A percentile compares a stretch with the other conserved stretches of the same genome.
Conservation (phyloP, 2,888 invertebrate genomes). For the Urechis unicinctus region DNA sequence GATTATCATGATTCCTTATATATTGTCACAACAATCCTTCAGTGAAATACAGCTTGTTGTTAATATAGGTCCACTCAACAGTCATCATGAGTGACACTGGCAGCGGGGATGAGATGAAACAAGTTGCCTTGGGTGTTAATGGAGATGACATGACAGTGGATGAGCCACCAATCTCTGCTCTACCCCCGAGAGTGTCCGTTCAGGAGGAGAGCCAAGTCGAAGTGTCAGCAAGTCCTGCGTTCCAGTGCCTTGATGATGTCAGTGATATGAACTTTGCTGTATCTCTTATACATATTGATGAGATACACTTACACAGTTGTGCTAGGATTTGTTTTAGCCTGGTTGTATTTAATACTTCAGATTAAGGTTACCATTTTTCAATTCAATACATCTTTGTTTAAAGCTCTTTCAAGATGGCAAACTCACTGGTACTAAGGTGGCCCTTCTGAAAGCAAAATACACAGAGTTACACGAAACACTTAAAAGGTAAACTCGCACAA, state of each 20-base stretch:
- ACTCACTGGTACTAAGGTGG: slow-evolving; percentile 47
- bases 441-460: slow-evolving; percentile 49
- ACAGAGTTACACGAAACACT: slow-evolving; percentile 46
- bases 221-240: slow-evolving; percentile 49
- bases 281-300: background rate
- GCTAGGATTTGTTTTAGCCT: no score
- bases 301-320: no score
- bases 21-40: no score
- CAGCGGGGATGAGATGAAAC: background rate
- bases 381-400: slow-evolving; percentile 8
- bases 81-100: slow-evolving; percentile 4
- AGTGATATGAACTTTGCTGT: slow-evolving; percentile 3
- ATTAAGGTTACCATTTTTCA: background rate
- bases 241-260: slow-evolving; percentile 49
- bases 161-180: slow-evolving; percentile 39
- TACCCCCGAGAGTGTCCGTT: slow-evolving; percentile 42
- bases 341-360: no score
- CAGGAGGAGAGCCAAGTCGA: slow-evolving; percentile 48
- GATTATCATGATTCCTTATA: no score
- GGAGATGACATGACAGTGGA: slow-evolving; percentile 22
- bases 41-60: no score
- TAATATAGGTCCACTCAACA: no score
- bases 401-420: slow-evolving; percentile 47
- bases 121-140: slow-evolving; percentile 5
- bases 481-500: slow-evolving; percentile 29